Percentiles rank a stretch among this genome's conserved stretches.
Conservation (phyloP, 2,888 invertebrate species). For the Rhingia rostrata region DNA sequence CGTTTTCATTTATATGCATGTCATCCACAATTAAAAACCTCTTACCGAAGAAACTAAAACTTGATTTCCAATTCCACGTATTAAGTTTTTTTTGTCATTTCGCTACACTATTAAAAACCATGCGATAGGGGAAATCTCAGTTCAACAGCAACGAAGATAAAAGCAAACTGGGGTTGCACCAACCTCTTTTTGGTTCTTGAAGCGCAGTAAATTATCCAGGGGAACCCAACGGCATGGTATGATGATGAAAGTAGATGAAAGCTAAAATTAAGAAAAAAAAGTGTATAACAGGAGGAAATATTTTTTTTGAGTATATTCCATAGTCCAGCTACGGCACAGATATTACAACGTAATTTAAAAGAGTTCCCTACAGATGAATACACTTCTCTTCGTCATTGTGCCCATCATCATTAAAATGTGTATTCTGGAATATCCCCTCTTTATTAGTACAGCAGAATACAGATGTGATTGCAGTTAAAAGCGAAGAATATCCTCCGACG, state of each 20-base stretch:
- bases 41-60: constrained; percentile 20
- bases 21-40: not conserved
- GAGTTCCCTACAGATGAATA: constrained; percentile 43
- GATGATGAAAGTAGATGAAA: constrained; percentile 15
- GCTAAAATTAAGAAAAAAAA: too few relatives aligned
- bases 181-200: constrained; percentile 29
- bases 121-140: constrained; percentile 39
- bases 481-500: constrained; percentile 33
- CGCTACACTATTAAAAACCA: constrained; percentile 29
- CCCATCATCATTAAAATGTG: constrained; percentile 69
- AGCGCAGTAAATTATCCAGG: constrained; percentile 49
- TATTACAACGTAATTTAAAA: constrained; percentile 61
- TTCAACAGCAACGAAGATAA: constrained; percentile 59
- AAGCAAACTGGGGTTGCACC: constrained; percentile 36
- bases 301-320: constrained; percentile 55
- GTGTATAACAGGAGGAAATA: constrained; percentile 19
- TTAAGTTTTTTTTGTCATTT: not conserved
- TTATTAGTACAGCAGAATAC: constrained; percentile 30
- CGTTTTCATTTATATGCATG: not conserved
- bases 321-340: constrained; percentile 52
- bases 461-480: constrained; percentile 56
- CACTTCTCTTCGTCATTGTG: constrained; percentile 41
- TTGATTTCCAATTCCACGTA: constrained; percentile 36
- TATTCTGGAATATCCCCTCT: constrained; percentile 38
- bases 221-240: constrained; percentile 2